Base-by-base conservation (phyloP, 2,888 invertebrate genomes). In the Tenodera sinensis region DNA sequence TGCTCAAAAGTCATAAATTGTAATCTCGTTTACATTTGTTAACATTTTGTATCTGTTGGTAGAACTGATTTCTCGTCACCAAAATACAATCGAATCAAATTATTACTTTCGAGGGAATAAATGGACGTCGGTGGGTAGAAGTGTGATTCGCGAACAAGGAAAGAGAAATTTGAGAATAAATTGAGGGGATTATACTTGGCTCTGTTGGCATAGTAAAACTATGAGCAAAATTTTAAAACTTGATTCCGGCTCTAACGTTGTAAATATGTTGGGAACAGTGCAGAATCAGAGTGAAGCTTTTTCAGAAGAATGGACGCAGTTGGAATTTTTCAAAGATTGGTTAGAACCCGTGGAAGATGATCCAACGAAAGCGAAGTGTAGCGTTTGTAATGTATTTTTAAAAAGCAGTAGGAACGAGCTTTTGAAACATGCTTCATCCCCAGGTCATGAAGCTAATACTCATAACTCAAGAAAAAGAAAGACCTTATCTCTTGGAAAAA, bases 341-440 rank as follows among this genome's bases (percentile, higher is more conserved):
- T 90, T 92, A 47, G 84, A 91, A 83, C 91, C 91, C 20, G 91
- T 92, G 88, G 90, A 91, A 42, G 91, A 91, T 88, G 84, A 90
- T 82, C 90, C 91, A 47, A 91, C 91, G 88, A 91, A 91, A 89
- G 92, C 92, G 27, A 91, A 91, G 86, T 92, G 92, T 90, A 91
- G 90, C 34, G 92, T 91, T 28, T 92, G 92, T 89, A 91, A 92
- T 90, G 91, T 91, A 88, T 91, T 91, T 47, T 91, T 92, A 54
- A 91, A 91, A 89, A 91, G 92, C 84, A 92, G 92, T 28, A 92
- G 91, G 90, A 92, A 92, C 91, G 92, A 92, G 88, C 90, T 92
- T 81, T 91, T 91, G 89, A 92, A 92, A 89, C 92, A 92, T 91
- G 92, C 92, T 28, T 91, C 91, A 20, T 91, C 92, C 15, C 91